Evolutionary conservation across 1,140 invertebrate genomes (phyloP).

Genomic region (Caenorhabditis inopinata): DNA sequence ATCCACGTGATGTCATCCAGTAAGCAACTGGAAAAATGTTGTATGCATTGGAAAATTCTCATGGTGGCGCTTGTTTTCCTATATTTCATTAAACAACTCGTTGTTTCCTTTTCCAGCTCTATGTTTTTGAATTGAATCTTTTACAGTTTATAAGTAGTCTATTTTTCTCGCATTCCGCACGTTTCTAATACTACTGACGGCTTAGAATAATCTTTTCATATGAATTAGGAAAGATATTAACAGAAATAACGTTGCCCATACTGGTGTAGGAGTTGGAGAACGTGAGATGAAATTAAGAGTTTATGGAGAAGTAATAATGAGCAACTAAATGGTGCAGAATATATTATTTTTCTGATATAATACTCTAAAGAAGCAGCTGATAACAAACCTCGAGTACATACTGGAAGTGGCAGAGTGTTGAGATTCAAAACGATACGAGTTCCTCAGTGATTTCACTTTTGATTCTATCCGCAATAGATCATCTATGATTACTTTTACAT

Average conservation of each 20-base stretch:
- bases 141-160: no score
- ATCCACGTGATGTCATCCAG: slow-evolving; percentile 16
- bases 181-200: background rate
- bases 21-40: slow-evolving; percentile 1
- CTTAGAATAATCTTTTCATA: background rate
- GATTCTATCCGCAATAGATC: slow-evolving; percentile 39
- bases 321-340: no score
- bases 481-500: slow-evolving; percentile 28
- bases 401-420: slow-evolving; percentile 31
- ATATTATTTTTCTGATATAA: background rate
- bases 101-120: background rate
- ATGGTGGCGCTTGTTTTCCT: background rate
- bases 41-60: background rate
- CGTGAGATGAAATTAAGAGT: no score
- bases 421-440: slow-evolving; percentile 33
- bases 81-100: slow-evolving; percentile 2
- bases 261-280: no score
- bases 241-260: background rate
- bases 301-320: no score
- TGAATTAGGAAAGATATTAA: background rate
- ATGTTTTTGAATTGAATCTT: no score
- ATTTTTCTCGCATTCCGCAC: background rate
- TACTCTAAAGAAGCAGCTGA: background rate
- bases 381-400: slow-evolving; percentile 39
- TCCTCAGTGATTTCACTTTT: slow-evolving; percentile 33